Base-by-base conservation (phyloP, 2,888 invertebrate species). In the Sinodicranocentrus sp. region DNA sequence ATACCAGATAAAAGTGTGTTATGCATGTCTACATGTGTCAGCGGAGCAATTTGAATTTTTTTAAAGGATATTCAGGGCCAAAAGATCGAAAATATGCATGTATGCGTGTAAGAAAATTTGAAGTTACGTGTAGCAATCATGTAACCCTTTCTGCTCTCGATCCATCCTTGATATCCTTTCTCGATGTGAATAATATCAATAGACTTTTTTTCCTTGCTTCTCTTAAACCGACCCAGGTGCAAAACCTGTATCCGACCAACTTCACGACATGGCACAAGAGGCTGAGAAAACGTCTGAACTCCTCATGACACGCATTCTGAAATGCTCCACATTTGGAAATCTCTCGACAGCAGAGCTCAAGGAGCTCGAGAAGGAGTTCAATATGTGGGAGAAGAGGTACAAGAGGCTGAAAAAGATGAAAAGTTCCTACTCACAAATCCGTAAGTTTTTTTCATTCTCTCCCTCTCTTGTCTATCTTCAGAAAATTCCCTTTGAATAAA, bases 381-480 rank as follows among this genome's bases (percentile, higher is more conserved):
- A 95, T 86, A 94, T 96, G 72, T 97, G 97, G 97, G 96, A 97
- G 89, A 93, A 97, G 85, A 93, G 96, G 89, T 93, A 94, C 65
- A 93, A 95, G 89, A 94, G 95, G 0, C 92, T 97, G 54, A 94
- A 94, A 91, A 94, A 92, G 91, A 94, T 98, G 93, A 93, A 96
- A 44, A 92, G 95, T 33, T 97, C 97, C 63, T 97, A 97, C 92
- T 96, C 97, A 89, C 95, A 96, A 91, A 94, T 96, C 13, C 92
- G 93, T 94, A 90, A 92, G 93, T 91, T 67, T 44, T 44, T 65
- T 59, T 25, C 44, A 17, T 19, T 67, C 28, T 77, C 54, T 54
- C 39, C 6, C 43, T 8, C 17, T 15, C n/a, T 54, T 72, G 72
- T 48, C 17, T 13, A 6, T n/a, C 10, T n/a, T 13, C n/a, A 44